Evolutionary conservation across 2,113 vertebrate species (phyloP).

Genomic region (Pomatostomus ruficeps): DNA sequence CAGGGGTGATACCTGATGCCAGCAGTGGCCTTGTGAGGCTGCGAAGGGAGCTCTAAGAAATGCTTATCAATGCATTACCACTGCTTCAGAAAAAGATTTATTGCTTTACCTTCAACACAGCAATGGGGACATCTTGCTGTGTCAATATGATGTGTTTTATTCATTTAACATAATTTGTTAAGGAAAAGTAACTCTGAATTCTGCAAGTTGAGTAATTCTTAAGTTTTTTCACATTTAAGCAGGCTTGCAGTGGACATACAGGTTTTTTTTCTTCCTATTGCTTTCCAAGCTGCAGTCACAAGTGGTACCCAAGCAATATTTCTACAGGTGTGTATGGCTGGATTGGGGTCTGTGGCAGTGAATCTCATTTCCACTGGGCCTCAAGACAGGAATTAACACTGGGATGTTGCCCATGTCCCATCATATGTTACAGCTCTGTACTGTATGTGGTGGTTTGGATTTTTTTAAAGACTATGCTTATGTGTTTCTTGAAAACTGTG

Average conservation of each 20-base stretch:
- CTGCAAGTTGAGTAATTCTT: background rate
- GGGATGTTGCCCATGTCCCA: background rate
- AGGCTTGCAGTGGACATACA: background rate
- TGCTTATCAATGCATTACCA: background rate
- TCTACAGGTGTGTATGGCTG: conserved; percentile 38
- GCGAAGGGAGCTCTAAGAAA: background rate
- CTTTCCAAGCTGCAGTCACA: conserved; percentile 33
- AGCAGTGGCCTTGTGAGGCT: background rate
- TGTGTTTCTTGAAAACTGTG: background rate
- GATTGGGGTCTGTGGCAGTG: conserved; percentile 9
- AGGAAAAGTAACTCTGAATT: background rate
- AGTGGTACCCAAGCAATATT: conserved; percentile 67
- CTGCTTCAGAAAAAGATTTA: background rate
- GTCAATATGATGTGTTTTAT: background rate
- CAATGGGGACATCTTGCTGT: background rate
- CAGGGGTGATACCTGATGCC: background rate
- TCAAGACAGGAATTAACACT: conserved; percentile 39
- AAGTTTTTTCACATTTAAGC: background rate
- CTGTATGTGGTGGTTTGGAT: background rate
- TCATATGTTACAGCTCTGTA: accelerated
- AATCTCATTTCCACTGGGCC: conserved; percentile 66
- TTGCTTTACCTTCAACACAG: background rate
- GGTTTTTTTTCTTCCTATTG: background rate
- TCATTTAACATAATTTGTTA: background rate
- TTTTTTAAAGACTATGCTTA: background rate